phyloP scores from a whole-genome alignment of 1,140 invertebrate species.

The Melitaea cinxia region DNA sequence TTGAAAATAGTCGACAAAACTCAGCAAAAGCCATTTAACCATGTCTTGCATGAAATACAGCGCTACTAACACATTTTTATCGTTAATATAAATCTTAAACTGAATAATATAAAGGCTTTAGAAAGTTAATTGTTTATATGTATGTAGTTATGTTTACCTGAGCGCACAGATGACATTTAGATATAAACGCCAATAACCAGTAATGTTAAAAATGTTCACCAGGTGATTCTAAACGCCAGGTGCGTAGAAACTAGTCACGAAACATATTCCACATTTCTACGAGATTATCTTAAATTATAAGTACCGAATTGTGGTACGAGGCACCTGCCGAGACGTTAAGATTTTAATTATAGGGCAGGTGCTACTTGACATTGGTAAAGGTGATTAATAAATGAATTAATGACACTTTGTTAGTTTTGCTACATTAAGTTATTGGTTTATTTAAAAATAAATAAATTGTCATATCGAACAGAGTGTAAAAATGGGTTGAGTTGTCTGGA shows the following conservation, averaged over 20 bases:
- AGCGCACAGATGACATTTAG: too few relatives aligned
- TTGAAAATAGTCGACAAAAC: too few relatives aligned
- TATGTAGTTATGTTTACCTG: too few relatives aligned
- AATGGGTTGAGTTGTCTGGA: too few relatives aligned
- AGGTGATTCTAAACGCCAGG: slow-evolving; percentile 17
- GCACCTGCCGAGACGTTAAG: slow-evolving; percentile 13
- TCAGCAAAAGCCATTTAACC: too few relatives aligned
- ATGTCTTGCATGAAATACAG: too few relatives aligned
- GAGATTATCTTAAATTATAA: neutral
- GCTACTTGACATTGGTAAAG: neutral
- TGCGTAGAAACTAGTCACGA: slow-evolving; percentile 25
- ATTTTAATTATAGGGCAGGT: slow-evolving; percentile 14
- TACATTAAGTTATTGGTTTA: neutral
- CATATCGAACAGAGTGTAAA: neutral
- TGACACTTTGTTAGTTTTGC: neutral
- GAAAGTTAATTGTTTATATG: too few relatives aligned
- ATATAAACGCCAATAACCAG: neutral
- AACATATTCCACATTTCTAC: slow-evolving; percentile 10
- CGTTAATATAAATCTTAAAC: too few relatives aligned
- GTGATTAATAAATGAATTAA: neutral
- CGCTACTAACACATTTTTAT: too few relatives aligned
- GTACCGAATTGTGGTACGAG: neutral
- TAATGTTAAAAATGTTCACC: neutral
- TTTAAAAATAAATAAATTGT: neutral
- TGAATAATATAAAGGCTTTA: too few relatives aligned